These are phyloP conservation scores for Cuculus canorus DNA, from an alignment of 2,797 vertebrate genomes.

Conservation along the genomic window DNA sequence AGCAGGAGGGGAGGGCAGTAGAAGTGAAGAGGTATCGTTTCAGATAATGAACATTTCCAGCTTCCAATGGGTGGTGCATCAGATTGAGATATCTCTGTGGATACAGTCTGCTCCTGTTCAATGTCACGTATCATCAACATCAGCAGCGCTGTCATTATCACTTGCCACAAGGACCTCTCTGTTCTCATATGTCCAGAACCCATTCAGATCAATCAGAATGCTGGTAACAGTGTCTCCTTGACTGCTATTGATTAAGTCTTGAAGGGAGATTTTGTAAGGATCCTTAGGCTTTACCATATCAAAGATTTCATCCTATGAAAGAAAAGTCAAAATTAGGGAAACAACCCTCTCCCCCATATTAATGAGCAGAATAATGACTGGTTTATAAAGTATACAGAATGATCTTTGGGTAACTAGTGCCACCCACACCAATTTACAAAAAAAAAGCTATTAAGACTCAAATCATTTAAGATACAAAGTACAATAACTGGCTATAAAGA, in stretches of 20 bases:
- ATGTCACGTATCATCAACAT: conserved; percentile 88
- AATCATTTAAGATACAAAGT: neutral
- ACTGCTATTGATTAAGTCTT: conserved; percentile 95
- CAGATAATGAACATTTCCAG: conserved; percentile 13
- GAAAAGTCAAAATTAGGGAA: neutral
- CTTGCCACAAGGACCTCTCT: conserved; percentile 94
- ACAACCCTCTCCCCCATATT: neutral
- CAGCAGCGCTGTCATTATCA: conserved; percentile 83
- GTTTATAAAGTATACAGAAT: neutral
- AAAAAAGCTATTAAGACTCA: neutral
- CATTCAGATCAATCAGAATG: conserved; percentile 97
- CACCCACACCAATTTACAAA: neutral
- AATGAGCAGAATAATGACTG: neutral
- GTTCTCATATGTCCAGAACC: conserved; percentile 99
- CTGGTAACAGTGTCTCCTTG: conserved; percentile 97
- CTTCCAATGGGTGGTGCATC: conserved; percentile 6
- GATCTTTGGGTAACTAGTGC: neutral
- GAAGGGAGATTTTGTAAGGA: conserved; percentile 94
- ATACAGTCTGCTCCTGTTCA: neutral
- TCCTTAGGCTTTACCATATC: conserved; percentile 99
- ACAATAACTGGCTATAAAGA: neutral
- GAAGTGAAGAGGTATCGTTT: conserved; percentile 43
- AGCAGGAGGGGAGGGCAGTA: neutral
- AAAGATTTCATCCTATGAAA: conserved; percentile 94
- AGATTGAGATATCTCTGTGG: neutral